phyloP scores from a whole-genome alignment of 2,113 vertebrate species.

The Aviceda subcristata region DNA sequence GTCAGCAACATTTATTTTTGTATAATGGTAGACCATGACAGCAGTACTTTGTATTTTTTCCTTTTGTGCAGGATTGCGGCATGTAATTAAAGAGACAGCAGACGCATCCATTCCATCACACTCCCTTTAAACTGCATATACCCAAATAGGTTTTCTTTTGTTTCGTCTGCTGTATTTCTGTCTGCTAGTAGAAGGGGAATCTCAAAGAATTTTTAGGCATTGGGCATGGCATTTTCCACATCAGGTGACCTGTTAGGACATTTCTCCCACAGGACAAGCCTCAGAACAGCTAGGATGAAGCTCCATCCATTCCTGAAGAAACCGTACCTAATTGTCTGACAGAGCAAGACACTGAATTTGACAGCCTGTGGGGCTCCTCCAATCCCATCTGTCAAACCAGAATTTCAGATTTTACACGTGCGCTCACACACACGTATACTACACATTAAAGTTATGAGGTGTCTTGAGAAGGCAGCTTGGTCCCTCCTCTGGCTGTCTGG shows the following conservation, averaged over 20 bases:
- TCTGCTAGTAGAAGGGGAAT: not conserved
- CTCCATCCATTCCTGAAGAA: not conserved
- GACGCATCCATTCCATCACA: not conserved
- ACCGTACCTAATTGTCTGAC: not conserved
- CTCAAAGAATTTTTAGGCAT: not conserved
- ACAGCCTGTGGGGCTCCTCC: not conserved
- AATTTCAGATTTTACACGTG: not conserved
- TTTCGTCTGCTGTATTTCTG: not conserved
- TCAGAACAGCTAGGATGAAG: not conserved
- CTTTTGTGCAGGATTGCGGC: not conserved
- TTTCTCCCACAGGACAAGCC: not conserved
- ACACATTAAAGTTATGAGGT: conserved; percentile 1
- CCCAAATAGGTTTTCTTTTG: not conserved
- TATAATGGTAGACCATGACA: not conserved
- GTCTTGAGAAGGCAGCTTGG: not conserved
- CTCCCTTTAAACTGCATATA: not conserved
- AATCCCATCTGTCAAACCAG: not conserved
- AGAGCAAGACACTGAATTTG: not conserved
- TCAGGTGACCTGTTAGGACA: not conserved
- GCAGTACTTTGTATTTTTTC: not conserved
- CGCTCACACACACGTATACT: not conserved
- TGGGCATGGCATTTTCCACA: not conserved
- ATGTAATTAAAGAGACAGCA: not conserved
- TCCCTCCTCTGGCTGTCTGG: conserved; percentile 18
- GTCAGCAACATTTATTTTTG: not conserved